Evolutionary conservation across 2,888 invertebrate genomes (phyloP).

Genomic region (Ecliptopera silaceata): DNA sequence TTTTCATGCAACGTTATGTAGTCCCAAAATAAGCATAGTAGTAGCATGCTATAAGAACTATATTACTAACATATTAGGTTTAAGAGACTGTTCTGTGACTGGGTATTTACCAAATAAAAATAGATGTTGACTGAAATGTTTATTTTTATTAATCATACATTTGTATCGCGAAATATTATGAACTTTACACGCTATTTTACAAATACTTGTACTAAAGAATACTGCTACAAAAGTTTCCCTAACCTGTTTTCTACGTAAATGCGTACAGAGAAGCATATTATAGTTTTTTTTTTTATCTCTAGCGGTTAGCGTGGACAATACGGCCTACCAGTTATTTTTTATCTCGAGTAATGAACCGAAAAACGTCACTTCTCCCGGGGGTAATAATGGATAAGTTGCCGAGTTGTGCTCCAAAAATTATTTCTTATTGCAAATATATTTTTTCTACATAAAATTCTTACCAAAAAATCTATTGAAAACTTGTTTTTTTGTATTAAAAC

Average conservation of each 20-base stretch:
- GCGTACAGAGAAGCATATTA: slow-evolving; percentile 31
- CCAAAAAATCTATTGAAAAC: too few species aligned
- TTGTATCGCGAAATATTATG: too few species aligned
- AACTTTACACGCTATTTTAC: too few species aligned
- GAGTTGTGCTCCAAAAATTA: slow-evolving; percentile 16
- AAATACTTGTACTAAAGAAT: neutral
- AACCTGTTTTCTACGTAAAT: slow-evolving; percentile 7
- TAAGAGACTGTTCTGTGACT: too few species aligned
- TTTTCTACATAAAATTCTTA: slow-evolving; percentile 5
- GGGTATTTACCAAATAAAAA: too few species aligned
- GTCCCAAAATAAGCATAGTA: too few species aligned
- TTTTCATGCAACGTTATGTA: too few species aligned
- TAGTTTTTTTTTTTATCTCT: slow-evolving; percentile 45
- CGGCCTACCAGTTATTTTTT: slow-evolving; percentile 33
- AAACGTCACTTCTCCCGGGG: slow-evolving; percentile 20
- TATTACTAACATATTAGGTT: too few species aligned
- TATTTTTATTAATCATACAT: too few species aligned
- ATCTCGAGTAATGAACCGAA: slow-evolving; percentile 31
- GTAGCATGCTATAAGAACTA: too few species aligned
- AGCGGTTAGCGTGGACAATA: slow-evolving; percentile 42
- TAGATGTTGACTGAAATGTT: too few species aligned
- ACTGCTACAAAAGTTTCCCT: neutral
- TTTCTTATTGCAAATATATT: slow-evolving; percentile 11
- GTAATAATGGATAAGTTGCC: slow-evolving; percentile 27
- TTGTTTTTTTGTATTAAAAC: too few species aligned